These are phyloP conservation scores for Acestrorhynchus altus DNA, from an alignment of 2,797 vertebrate species.

Conservation along the genomic window DNA sequence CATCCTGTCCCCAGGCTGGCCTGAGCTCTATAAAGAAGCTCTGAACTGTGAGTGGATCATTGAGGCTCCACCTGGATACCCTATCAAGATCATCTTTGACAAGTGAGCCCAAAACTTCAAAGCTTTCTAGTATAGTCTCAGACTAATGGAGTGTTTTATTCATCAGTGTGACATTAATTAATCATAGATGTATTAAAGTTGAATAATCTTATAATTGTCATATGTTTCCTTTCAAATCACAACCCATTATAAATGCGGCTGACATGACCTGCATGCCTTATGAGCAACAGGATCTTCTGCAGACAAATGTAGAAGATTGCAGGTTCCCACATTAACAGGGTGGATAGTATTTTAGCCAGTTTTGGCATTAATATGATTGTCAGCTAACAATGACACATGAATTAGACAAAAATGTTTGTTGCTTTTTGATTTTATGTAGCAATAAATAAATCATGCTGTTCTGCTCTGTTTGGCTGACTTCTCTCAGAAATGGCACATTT, in stretches of 20 bases:
- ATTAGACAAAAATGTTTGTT: slow-evolving; percentile 73
- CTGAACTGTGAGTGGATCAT: slow-evolving; percentile 98
- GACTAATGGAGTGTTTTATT: not conserved
- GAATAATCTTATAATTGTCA: not conserved
- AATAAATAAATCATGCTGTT: slow-evolving; percentile 77
- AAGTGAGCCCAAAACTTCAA: slow-evolving; percentile 79
- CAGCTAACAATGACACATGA: slow-evolving; percentile 63
- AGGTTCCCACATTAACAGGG: slow-evolving; percentile 58
- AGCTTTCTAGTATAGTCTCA: slow-evolving; percentile 1
- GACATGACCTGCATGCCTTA: slow-evolving; percentile 4
- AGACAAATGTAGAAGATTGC: not conserved
- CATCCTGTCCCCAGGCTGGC: slow-evolving; percentile 98
- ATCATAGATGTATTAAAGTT: not conserved
- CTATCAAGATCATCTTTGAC: slow-evolving; percentile 99
- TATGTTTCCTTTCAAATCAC: not conserved
- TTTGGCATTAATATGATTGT: slow-evolving; percentile 40
- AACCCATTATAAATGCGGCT: slow-evolving; percentile 24
- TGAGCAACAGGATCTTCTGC: not conserved
- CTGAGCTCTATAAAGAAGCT: slow-evolving; percentile 98
- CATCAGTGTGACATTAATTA: not conserved
- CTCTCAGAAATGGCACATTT: slow-evolving; percentile 67
- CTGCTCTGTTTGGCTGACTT: slow-evolving; percentile 70
- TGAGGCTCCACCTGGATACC: slow-evolving; percentile 95
- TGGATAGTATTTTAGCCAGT: slow-evolving; percentile 45
- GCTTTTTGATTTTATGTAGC: slow-evolving; percentile 75